A percentile compares a stretch with the other conserved stretches of the same genome.
Conservation (phyloP, 2,888 invertebrate genomes). For the Conomelus anceps region DNA sequence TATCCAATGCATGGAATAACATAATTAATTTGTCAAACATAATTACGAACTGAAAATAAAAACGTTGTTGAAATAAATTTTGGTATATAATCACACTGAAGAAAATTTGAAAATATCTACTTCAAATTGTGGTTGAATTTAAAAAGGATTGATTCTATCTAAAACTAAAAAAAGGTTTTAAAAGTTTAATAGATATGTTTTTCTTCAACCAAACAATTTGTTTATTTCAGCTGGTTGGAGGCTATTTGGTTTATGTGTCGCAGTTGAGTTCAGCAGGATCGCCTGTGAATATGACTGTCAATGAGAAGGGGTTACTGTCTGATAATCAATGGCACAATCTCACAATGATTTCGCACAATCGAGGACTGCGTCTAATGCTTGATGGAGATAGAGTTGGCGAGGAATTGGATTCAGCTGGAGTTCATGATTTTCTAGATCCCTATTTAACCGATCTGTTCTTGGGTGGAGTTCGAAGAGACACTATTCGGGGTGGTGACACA, state of each 20-base stretch:
- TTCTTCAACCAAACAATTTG: too few species aligned
- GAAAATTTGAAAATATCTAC: too few species aligned
- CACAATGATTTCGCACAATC: conserved; percentile 62
- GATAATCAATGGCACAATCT: conserved; percentile 89
- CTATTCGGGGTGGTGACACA: conserved; percentile 48
- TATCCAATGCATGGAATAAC: too few species aligned
- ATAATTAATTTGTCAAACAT: too few species aligned
- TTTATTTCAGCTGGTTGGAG: conserved; percentile 56
- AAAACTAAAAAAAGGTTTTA: neutral
- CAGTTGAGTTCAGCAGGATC: conserved; percentile 56
- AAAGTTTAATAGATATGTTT: neutral
- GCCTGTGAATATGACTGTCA: conserved; percentile 74
- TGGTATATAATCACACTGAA: too few species aligned
- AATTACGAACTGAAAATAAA: too few species aligned
- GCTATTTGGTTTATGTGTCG: conserved; percentile 72
- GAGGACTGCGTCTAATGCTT: conserved; percentile 63
- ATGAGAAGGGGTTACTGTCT: conserved; percentile 52
- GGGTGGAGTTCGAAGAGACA: conserved; percentile 65
- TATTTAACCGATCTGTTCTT: conserved; percentile 74
- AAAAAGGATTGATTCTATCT: too few species aligned
- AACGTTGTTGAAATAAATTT: too few species aligned
- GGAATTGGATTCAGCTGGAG: conserved; percentile 75
- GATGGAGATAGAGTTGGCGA: conserved; percentile 69
- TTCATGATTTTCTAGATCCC: conserved; percentile 88
- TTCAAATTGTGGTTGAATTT: too few species aligned